A percentile compares a stretch with the other conserved stretches of the same genome.
phyloP scores from a whole-genome alignment of 2,113 vertebrate genomes.

The Ovis canadensis region DNA sequence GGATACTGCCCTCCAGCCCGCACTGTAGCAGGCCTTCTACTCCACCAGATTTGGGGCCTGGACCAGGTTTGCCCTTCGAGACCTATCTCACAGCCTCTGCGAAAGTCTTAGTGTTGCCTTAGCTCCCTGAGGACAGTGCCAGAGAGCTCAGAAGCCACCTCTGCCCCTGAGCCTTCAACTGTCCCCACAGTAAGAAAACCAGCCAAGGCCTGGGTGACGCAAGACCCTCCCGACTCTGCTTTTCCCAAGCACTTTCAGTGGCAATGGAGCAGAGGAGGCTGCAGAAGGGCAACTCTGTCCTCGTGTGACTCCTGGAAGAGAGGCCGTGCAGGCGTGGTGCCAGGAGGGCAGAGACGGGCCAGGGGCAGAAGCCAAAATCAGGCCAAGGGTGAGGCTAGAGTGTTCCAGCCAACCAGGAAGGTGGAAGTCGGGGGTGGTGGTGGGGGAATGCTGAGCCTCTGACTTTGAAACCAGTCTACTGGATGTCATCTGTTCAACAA shows the following conservation, averaged over 20 bases:
- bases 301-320: background rate
- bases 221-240: background rate
- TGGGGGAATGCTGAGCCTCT: background rate
- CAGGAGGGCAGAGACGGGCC: background rate
- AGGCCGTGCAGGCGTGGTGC: background rate
- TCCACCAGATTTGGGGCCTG: background rate
- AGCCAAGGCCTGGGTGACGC: background rate
- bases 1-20: background rate
- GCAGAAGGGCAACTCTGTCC: background rate
- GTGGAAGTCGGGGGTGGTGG: accelerated
- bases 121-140: background rate
- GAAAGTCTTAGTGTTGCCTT: background rate
- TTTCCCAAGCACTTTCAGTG: background rate
- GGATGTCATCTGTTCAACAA: background rate
- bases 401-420: background rate
- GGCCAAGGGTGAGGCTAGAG: background rate
- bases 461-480: slow-evolving; percentile 28
- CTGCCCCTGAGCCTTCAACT: background rate
- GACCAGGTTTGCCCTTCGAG: background rate
- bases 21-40: background rate
- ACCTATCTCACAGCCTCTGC: background rate
- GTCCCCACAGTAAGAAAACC: background rate
- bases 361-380: background rate
- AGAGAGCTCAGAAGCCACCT: background rate
- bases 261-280: background rate